Evolutionary conservation across 2,797 vertebrate species (phyloP), one percentile per base, ranked within the genome.

Genomic region (Iguana delicatissima): DNA sequence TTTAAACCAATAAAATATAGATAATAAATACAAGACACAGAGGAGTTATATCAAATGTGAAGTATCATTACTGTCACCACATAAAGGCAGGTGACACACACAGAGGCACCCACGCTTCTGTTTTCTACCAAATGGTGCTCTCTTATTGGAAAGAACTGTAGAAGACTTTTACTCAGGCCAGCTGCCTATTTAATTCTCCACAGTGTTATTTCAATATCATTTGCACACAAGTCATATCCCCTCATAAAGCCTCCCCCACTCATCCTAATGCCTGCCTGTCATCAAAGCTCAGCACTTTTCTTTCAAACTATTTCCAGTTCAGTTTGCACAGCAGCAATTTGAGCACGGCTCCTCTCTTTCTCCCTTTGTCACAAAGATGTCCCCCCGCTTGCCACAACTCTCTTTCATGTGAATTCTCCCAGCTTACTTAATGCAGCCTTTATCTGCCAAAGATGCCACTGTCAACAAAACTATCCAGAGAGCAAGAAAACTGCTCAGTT

Each of bases 221-320:
- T 84, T 84, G 22, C 73, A 88, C 59, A 74, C 64, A 55, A 55
- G 73, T 67, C 79, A 46, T 38, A 81, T 79, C 32, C 55, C 80
- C 55, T 32, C 50, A 12, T 16, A 69, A 81, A 59, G 29, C 85
- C 35, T 83, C 32, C 46, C 32, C 76, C 38, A 20, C 32, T 42
- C 29, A 59, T 90, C 77, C 67, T 80, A 69, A 32, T 3, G 67
- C 42, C 74, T 55, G 46, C 26, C 22, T 85, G 4, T 52, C 80
- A 81, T 20, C 24, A 20, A 42, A 59, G 84, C 89, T 84, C 89
- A 87, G 38, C 91, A 84, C 89, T 91, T 62, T 80, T 89, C 73
- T 91, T 91, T 52, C 55, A 55, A 72, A 74, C 26, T 69, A 35
- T 50, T 91, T 77, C 88, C 73, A 76, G 81, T 50, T 76, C 81